Conservation (phyloP, 2,888 invertebrate genomes). For the Chrysolina oricalcia region DNA sequence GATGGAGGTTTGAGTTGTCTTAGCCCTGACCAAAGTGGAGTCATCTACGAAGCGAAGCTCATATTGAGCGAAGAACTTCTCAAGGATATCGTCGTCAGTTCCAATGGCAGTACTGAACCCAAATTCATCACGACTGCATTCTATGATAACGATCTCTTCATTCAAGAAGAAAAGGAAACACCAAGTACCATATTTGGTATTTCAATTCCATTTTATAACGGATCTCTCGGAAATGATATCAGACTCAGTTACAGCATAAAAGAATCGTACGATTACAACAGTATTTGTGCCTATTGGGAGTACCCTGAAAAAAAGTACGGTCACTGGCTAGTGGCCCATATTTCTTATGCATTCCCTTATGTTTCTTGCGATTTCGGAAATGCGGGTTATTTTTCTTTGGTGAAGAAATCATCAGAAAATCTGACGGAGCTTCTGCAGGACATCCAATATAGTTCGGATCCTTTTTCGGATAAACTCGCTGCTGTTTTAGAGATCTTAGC, state of each 20-base stretch:
- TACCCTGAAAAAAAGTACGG: constrained; percentile 1
- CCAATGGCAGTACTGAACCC: background rate
- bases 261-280: background rate
- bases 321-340: background rate
- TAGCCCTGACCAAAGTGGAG: background rate
- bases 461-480: background rate
- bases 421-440: background rate
- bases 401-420: background rate
- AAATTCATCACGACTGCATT: background rate
- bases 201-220: background rate
- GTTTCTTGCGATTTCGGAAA: background rate
- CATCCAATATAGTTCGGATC: background rate
- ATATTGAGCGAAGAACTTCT: background rate
- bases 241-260: background rate
- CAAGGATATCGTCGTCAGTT: background rate
- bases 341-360: background rate
- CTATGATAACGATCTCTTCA: constrained; percentile 8
- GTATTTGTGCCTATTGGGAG: constrained; percentile 20
- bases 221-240: background rate
- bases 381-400: constrained; percentile 8
- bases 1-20: background rate
- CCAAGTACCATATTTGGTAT: background rate
- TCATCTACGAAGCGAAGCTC: background rate
- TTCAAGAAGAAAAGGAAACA: background rate
- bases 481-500: constrained; percentile 1